Percentiles rank a stretch among this genome's conserved stretches.
These are phyloP conservation scores for Drepanosiphum platanoidis DNA, from an alignment of 2,888 invertebrate genomes.

Conservation along the genomic window DNA sequence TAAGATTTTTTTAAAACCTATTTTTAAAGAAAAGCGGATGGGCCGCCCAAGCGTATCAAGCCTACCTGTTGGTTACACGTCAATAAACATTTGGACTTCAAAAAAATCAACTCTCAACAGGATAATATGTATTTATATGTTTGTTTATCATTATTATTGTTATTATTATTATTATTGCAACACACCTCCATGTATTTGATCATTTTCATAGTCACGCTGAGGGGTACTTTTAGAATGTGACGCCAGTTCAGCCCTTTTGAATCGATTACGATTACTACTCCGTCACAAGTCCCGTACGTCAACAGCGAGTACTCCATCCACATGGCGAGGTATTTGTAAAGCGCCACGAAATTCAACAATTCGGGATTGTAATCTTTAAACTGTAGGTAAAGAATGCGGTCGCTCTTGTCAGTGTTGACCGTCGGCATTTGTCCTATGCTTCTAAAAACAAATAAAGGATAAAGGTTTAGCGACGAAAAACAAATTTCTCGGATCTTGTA, in stretches of 20 bases:
- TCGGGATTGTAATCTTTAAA: background rate
- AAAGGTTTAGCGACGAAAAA: too few species aligned
- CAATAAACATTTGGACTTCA: too few species aligned
- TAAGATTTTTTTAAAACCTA: too few species aligned
- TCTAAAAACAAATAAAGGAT: background rate
- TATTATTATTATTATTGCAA: too few species aligned
- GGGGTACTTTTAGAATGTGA: conserved; percentile 31
- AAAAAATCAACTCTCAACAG: too few species aligned
- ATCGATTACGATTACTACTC: conserved; percentile 4
- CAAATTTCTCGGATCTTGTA: too few species aligned
- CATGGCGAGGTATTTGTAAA: conserved; percentile 25
- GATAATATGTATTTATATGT: too few species aligned
- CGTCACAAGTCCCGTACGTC: conserved; percentile 36
- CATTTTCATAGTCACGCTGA: conserved; percentile 12
- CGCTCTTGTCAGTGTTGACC: conserved; percentile 1
- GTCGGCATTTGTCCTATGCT: conserved; percentile 20
- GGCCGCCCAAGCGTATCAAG: too few species aligned
- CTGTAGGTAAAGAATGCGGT: conserved; percentile 15
- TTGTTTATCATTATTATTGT: too few species aligned
- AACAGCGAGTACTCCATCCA: conserved; percentile 34
- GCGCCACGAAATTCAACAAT: background rate
- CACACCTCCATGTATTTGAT: conserved; percentile 39
- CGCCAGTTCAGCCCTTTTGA: conserved; percentile 32
- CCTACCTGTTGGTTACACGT: too few species aligned
- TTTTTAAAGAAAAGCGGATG: too few species aligned